Base-by-base conservation (phyloP, 2,113 vertebrate species). In the Nettapus auritus region DNA sequence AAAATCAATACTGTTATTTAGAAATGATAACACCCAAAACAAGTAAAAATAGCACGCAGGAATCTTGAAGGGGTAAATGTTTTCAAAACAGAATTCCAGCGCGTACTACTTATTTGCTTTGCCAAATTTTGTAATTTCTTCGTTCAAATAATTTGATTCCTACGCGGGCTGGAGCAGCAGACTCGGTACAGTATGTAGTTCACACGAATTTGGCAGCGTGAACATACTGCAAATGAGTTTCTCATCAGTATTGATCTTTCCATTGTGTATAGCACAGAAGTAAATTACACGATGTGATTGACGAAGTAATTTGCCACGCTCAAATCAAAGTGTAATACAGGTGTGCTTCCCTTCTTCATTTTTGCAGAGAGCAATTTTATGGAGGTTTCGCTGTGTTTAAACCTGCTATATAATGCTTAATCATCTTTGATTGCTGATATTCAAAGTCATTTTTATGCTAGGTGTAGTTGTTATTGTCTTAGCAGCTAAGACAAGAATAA, bases 361-460 rank as follows among this genome's bases (percentile, higher is more conserved):
- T 95, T 94, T 82, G 74, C 87, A 90, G 48, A 48, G 82, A 89
- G 87, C 74, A 71, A 88, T 93, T 91, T 96, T 82, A 59, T 18
- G 55, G 94, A 56, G 90, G 70, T 92, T 96, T 96, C 69, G 22
- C 92, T 87, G 78, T 84, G 84, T 85, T 94, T 93, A 90, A 90
- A 90, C 52, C 94, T 88, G 81, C 52, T 60, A 25, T 94, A 90
- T 90, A 86, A 93, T 86, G 96, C 92, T 97, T 96, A 96, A 97
- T 97, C 96, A 96, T 97, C 96, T 97, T 94, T 97, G 95, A 94
- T 97, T 97, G 97, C 95, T 97, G 92, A 91, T 96, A 79, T 69
- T 98, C 74, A 53, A 64, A 94, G 94, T 82, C 36, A 69, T 95
- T 97, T 97, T 94, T 91, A 95, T 84, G 88, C 93, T 86, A 96